These are phyloP conservation scores for Microplitis manilae DNA, from an alignment of 2,888 invertebrate species.

Conservation along the genomic window DNA sequence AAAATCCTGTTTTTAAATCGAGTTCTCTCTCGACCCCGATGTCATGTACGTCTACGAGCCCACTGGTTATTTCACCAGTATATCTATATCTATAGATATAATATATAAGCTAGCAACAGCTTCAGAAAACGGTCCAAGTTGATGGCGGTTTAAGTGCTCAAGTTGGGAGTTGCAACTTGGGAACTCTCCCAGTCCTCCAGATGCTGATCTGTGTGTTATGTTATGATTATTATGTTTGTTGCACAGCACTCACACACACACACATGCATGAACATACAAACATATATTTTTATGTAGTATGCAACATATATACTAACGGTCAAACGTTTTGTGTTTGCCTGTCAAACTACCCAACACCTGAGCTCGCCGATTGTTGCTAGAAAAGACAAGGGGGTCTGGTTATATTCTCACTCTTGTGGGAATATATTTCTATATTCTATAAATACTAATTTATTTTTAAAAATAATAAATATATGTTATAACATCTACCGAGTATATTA, in stretches of 20 bases:
- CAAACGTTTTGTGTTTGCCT: conserved; percentile 39
- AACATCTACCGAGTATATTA: background rate
- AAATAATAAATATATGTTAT: background rate
- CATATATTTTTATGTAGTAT: background rate
- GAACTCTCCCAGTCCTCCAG: conserved; percentile 17
- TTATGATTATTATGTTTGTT: conserved; percentile 8
- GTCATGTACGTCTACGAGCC: conserved; percentile 14
- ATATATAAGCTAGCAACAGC: conserved; percentile 48
- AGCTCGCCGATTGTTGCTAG: conserved; percentile 36
- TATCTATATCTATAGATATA: conserved; percentile 19
- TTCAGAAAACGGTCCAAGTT: conserved; percentile 66
- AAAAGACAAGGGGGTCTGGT: conserved; percentile 14
- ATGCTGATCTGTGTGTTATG: conserved; percentile 1
- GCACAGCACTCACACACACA: conserved; percentile 4
- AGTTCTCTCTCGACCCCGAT: conserved; percentile 55
- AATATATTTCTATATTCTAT: background rate
- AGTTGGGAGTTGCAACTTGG: conserved; percentile 33
- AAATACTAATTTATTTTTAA: background rate
- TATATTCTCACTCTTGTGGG: conserved; percentile 31
- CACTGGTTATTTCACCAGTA: background rate
- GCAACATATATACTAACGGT: conserved; percentile 30
- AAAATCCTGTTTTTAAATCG: conserved; percentile 70
- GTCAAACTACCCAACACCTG: conserved; percentile 54
- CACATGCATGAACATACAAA: background rate
- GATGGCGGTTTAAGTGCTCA: conserved; percentile 53